Conservation (phyloP, 2,797 vertebrate genomes). For the Cossypha caffra region DNA sequence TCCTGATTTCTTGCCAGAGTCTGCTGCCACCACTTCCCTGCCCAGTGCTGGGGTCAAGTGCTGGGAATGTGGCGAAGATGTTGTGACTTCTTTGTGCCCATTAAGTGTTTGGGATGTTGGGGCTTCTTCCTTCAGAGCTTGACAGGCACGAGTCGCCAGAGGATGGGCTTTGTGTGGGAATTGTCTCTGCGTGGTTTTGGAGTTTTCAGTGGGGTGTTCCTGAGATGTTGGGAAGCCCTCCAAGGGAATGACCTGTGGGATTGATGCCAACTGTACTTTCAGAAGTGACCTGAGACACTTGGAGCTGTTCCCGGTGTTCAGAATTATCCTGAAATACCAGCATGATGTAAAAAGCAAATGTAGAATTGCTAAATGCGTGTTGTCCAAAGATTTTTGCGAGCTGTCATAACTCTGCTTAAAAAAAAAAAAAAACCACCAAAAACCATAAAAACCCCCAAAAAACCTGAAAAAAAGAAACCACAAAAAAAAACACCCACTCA, state of each 20-base stretch:
- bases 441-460: too few species aligned
- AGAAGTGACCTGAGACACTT: conserved; percentile 47
- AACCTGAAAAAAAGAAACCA: too few species aligned
- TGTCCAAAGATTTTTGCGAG: neutral
- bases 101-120: neutral
- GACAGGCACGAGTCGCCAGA: neutral
- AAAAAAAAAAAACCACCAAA: neutral
- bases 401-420: neutral
- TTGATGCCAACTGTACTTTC: conserved; percentile 47
- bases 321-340: conserved; percentile 32
- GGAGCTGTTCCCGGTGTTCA: neutral
- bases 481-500: too few species aligned
- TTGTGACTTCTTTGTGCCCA: neutral
- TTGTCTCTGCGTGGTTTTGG: neutral
- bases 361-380: conserved; percentile 44
- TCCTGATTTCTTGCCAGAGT: neutral
- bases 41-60: neutral
- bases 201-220: neutral
- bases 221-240: conserved; percentile 20
- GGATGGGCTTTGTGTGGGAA: neutral
- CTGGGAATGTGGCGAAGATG: neutral
- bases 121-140: neutral
- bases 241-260: conserved; percentile 54
- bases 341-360: conserved; percentile 55
- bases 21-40: neutral